Evolutionary conservation across 2,113 vertebrate genomes (phyloP), one percentile per base, ranked within the genome.

Genomic region (Stigmatopora argus): DNA sequence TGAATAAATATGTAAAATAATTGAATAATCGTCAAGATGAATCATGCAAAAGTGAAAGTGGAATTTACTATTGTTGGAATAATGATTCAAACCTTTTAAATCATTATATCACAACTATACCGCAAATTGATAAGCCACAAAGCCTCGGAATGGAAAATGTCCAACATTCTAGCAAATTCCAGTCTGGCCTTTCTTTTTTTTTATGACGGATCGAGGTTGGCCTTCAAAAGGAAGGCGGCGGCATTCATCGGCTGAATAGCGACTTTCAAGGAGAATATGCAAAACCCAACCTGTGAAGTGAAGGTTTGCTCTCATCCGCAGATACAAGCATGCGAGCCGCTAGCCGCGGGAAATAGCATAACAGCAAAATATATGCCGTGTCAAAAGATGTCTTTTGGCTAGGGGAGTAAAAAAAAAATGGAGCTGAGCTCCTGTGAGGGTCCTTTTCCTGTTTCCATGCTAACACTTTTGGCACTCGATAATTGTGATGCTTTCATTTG

Each of bases 141-240:
- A 38, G 35, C 7, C 53, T 12, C 21, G n/a, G 49, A n/a, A n/a
- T n/a, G n/a, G 45, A 23, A 38, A 38, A 38, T 38, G 35, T 38
- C 35, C 35, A 5, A 38, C 7, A 7, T 38, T 38, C 7, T 38
- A 21, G 62, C 69, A 81, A 70, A 71, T 81, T 83, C 66, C n/a
- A 46, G 59, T 72, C 21, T 19, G 49, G 38, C 38, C 26, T 31
- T 31, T 31, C 26, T 31, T 31, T 31, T 41, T 41, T 41, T 41
- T 9, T 41, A 41, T 10, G 38, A 41, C 9, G 7, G 38, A 84
- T 78, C 73, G 81, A 79, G 71, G 67, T 70, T 65, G 64, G 69
- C 68, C 88, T 89, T 92, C 89, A 90, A 90, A 91, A 23, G 45
- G 88, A 83, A 73, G 74, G 69, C 71, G 74, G 69, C 71, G 19